Percentiles rank a stretch among this genome's conserved stretches.
phyloP scores from a whole-genome alignment of 2,797 vertebrate species.

The Anomalospiza imberbis region DNA sequence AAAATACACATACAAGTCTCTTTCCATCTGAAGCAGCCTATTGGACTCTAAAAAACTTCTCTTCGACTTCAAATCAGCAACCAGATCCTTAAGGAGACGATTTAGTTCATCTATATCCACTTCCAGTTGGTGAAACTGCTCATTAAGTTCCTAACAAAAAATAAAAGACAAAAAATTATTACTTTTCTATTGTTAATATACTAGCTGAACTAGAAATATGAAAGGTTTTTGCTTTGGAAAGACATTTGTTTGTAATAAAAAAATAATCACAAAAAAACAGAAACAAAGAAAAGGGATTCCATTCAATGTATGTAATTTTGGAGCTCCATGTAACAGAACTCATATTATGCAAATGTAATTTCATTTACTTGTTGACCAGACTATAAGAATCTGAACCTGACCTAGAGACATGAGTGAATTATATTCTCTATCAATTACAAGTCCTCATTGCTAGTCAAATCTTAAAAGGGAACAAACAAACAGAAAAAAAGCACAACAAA shows the following conservation, averaged over 20 bases:
- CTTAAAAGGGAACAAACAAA: neutral
- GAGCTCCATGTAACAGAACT: neutral
- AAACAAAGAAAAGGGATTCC: neutral
- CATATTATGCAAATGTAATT: neutral
- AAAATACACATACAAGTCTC: constrained; percentile 88
- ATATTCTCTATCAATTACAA: neutral
- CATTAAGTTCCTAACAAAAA: constrained; percentile 80
- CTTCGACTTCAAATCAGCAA: constrained; percentile 83
- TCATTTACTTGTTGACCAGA: neutral
- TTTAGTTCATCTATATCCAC: constrained; percentile 79
- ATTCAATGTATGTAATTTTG: neutral
- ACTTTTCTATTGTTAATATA: neutral
- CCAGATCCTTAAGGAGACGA: constrained; percentile 78
- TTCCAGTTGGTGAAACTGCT: constrained; percentile 79
- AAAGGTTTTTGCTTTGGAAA: neutral
- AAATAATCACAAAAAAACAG: neutral
- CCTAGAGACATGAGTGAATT: neutral
- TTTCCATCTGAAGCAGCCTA: constrained; percentile 79
- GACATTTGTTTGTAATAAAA: neutral
- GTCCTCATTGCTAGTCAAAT: neutral
- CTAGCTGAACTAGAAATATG: neutral
- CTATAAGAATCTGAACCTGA: neutral
- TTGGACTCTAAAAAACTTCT: constrained; percentile 80
- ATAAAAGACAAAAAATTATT: neutral
- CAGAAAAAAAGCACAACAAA: neutral